Percentiles rank a stretch among this genome's conserved stretches.
phyloP scores from a whole-genome alignment of 2,888 invertebrate genomes.

The Trisateles emortualis region DNA sequence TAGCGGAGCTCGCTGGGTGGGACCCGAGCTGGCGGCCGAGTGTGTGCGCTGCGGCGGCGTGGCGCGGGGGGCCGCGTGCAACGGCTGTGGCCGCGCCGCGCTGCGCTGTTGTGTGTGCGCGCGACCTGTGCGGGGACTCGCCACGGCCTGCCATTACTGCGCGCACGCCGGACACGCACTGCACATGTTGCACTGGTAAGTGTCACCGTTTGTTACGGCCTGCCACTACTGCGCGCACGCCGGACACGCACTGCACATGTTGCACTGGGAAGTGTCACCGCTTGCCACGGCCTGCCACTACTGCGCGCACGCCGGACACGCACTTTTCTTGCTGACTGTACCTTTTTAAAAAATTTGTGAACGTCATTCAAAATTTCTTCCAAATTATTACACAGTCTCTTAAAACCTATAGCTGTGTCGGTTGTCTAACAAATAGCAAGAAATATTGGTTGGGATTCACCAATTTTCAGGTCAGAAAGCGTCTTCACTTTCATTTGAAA shows the following conservation, averaged over 20 bases:
- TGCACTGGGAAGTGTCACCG: constrained; percentile 90
- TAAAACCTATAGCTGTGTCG: too few species aligned
- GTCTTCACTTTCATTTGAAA: too few species aligned
- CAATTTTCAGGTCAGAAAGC: too few species aligned
- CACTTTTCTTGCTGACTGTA: constrained; percentile 71
- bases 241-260: constrained; percentile 94
- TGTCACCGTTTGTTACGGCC: constrained; percentile 91
- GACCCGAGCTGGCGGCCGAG: constrained; percentile 89
- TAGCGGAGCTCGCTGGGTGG: constrained; percentile 81
- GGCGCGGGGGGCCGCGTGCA: constrained; percentile 91
- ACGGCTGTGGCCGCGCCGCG: constrained; percentile 90
- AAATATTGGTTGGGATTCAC: too few species aligned
- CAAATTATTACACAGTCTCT: too few species aligned
- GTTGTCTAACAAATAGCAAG: too few species aligned
- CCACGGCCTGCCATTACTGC: constrained; percentile 95
- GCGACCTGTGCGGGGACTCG: constrained; percentile 93
- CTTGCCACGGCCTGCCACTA: constrained; percentile 87
- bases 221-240: constrained; percentile 97
- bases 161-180: constrained; percentile 97
- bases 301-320: constrained; percentile 81
- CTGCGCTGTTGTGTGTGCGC: constrained; percentile 95
- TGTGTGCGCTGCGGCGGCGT: constrained; percentile 89
- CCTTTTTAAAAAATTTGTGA: too few species aligned
- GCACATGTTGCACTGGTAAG: constrained; percentile 93
- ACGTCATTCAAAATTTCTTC: too few species aligned